phyloP scores from a whole-genome alignment of 2,113 vertebrate genomes.

The Chionomys nivalis region DNA sequence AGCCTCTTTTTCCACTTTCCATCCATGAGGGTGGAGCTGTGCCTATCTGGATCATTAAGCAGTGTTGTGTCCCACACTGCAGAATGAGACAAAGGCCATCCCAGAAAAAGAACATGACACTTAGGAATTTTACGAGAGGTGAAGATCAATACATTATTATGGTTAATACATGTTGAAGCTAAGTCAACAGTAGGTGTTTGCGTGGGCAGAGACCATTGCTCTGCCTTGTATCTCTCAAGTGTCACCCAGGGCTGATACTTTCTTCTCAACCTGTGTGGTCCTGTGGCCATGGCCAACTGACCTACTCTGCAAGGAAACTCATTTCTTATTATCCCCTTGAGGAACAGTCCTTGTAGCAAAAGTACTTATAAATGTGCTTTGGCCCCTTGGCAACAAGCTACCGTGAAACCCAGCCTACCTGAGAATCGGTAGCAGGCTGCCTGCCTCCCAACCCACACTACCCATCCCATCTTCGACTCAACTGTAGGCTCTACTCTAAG shows the following conservation, averaged over 20 bases:
- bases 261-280: neutral
- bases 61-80: neutral
- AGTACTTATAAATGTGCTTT: neutral
- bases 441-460: no score
- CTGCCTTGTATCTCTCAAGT: neutral
- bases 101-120: neutral
- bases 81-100: neutral
- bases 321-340: neutral
- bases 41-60: neutral
- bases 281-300: neutral
- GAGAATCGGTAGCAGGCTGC: neutral
- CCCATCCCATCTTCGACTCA: neutral
- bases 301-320: neutral
- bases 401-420: neutral
- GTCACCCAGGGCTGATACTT: neutral
- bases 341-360: neutral
- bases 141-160: neutral
- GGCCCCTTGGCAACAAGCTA: slow-evolving; percentile 15
- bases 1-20: neutral
- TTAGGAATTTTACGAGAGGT: neutral
- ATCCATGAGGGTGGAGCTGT: neutral
- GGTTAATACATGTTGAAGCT: neutral
- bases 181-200: neutral
- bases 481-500: slow-evolving; percentile 1
- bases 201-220: neutral